Evolutionary conservation across 2,888 invertebrate genomes (phyloP).

Genomic region (Mylabris sibirica): DNA sequence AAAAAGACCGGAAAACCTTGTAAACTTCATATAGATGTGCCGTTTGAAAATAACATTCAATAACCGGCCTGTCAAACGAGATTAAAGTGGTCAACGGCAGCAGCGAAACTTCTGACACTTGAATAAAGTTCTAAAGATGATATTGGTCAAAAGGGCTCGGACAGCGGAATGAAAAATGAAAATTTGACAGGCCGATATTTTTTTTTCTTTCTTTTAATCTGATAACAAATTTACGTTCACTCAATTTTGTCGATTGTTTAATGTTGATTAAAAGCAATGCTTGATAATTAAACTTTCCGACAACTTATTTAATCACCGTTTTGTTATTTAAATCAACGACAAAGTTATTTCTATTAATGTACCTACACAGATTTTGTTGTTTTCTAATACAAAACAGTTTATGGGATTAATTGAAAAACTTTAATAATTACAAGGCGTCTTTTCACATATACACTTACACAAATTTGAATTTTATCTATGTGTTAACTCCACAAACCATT

Average conservation of each 20-base stretch:
- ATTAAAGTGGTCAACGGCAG: slow-evolving; percentile 41
- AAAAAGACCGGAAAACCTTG: slow-evolving; percentile 13
- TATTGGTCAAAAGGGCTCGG: slow-evolving; percentile 27
- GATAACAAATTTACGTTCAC: background rate
- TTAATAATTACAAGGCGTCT: background rate
- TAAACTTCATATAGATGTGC: slow-evolving; percentile 15
- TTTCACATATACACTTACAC: background rate
- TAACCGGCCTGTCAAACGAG: slow-evolving; percentile 35
- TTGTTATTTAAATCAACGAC: background rate
- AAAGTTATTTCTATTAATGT: background rate
- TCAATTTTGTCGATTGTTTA: background rate
- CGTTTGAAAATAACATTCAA: slow-evolving; percentile 27
- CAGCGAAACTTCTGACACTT: slow-evolving; percentile 39
- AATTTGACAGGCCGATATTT: background rate
- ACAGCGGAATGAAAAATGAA: slow-evolving; percentile 2
- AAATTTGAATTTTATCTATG: too few relatives aligned
- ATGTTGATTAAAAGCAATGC: background rate
- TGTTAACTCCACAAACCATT: background rate
- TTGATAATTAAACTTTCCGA: background rate
- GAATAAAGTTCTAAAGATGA: slow-evolving; percentile 32
- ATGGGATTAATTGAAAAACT: background rate
- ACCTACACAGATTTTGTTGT: background rate
- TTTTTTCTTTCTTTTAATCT: too few relatives aligned
- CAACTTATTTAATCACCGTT: background rate
- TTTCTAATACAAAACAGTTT: background rate